Conservation (phyloP, 2,888 invertebrate species). For the Scaptomyza cyrtandrae region DNA sequence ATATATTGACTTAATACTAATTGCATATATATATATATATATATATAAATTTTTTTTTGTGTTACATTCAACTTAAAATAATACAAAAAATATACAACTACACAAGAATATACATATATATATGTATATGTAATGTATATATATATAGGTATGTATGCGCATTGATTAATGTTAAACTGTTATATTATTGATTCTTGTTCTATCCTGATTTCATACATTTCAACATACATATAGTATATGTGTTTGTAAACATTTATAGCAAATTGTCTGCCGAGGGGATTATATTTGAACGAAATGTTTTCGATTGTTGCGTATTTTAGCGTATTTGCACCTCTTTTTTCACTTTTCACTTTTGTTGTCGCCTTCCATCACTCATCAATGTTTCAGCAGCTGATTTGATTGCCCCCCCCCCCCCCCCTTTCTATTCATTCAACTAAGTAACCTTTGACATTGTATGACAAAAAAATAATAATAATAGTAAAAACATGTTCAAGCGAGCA, state of each 20-base stretch:
- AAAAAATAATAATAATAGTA: not conserved
- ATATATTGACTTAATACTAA: conserved; percentile 51
- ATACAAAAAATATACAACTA: conserved; percentile 55
- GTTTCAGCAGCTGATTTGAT: conserved; percentile 28
- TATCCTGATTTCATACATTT: conserved; percentile 28
- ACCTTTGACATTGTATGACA: conserved; percentile 16
- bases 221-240: conserved; percentile 1
- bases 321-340: conserved; percentile 25
- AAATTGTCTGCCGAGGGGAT: conserved; percentile 27
- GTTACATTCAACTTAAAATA: conserved; percentile 48
- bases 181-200: conserved; percentile 34
- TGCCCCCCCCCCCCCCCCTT: not conserved
- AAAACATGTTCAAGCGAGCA: conserved; percentile 34
- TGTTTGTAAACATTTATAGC: conserved; percentile 22
- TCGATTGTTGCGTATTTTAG: conserved; percentile 45
- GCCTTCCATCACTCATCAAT: conserved; percentile 18
- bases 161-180: conserved; percentile 23
- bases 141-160: conserved; percentile 28
- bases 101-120: conserved; percentile 39
- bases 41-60: conserved; percentile 7
- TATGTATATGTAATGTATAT: conserved; percentile 10
- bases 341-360: conserved; percentile 2
- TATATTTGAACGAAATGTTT: conserved; percentile 51
- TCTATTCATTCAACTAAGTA: not conserved
- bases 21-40: conserved; percentile 36